Evolutionary conservation across 2,797 vertebrate genomes (phyloP), one percentile per base, ranked within the genome.

Genomic region (Anas capensis): DNA sequence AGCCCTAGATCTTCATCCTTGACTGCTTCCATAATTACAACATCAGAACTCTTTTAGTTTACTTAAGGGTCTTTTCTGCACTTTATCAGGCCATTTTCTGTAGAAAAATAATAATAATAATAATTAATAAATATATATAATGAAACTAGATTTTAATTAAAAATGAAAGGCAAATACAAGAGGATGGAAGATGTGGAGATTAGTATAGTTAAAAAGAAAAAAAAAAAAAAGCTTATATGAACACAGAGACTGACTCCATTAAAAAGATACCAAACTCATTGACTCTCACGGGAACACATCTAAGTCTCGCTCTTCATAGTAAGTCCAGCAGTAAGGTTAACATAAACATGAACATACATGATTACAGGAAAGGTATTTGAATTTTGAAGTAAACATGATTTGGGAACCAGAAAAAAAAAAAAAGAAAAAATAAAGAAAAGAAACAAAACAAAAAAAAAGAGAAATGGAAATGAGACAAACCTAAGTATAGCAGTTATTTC

Each of bases 251-350:
- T 69, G 46, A 65, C 3, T 64, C 57, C 10, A 77, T 17, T 26
- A 51, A n/a, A 82, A 77, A 46, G 8, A 69, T 29, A 15, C 4
- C n/a, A 66, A 72, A 73, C 70, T 62, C 29, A 81, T 4, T 40
- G 70, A 34, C 34, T 85, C 34, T 40, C 13, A 64, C 77, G 6
- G n/a, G 2, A 19, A 61, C 0, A 0, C 31, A 15, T 57, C 70
- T 24, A 49, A 8, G 14, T 61, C 5, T 49, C 8, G 68, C 15
- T 44, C 10, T 73, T 23, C 42, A 1, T 46, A 42, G 18, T n/a
- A 31, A 49, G 46, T 11, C 7, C 27, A 73, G 20, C 20, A 51
- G 4, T 78, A 48, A 77, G 31, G 33, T 58, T 49, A 31, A 8
- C 34, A 31, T 38, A 16, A 62, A 53, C 29, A 40, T 29, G 46